Percentiles rank a stretch among this genome's conserved stretches.
These are phyloP conservation scores for Bombyx mandarina DNA, from an alignment of 1,140 invertebrate species.

Conservation along the genomic window DNA sequence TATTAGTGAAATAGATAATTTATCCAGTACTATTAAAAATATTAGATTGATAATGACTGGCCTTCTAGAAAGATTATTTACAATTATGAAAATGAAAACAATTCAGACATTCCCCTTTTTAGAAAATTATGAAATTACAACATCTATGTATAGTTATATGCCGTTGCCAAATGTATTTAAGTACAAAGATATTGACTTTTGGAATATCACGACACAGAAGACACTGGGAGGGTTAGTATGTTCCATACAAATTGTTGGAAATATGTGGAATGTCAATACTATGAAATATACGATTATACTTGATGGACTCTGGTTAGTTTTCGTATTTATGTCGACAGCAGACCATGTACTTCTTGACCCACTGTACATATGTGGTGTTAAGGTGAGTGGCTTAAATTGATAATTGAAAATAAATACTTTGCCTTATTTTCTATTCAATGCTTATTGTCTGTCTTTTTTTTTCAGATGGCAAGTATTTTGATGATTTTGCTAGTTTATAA, in stretches of 20 bases:
- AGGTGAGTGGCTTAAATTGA: conserved; percentile 33
- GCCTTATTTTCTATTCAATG: background rate
- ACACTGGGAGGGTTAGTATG: conserved; percentile 43
- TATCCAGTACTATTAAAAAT: conserved; percentile 45
- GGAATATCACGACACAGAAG: conserved; percentile 43
- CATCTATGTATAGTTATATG: conserved; percentile 23
- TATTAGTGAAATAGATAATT: conserved; percentile 38
- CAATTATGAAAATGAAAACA: conserved; percentile 57
- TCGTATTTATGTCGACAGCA: conserved; percentile 37
- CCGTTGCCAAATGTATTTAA: conserved; percentile 37
- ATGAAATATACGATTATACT: conserved; percentile 40
- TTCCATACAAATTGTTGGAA: conserved; percentile 51
- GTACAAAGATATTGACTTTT: conserved; percentile 16
- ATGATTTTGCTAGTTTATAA: conserved; percentile 42
- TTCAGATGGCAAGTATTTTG: conserved; percentile 42
- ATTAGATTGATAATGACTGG: conserved; percentile 38
- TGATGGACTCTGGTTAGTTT: conserved; percentile 50
- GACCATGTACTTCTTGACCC: conserved; percentile 28
- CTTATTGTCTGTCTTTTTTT: conserved; percentile 12
- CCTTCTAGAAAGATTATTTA: conserved; percentile 44
- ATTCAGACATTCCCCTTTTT: conserved; percentile 53
- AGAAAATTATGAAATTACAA: conserved; percentile 40
- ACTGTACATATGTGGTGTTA: conserved; percentile 37
- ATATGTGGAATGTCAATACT: conserved; percentile 46
- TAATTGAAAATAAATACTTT: background rate